Base-by-base conservation (phyloP, 2,888 invertebrate species). In the Branchellion lobata region DNA sequence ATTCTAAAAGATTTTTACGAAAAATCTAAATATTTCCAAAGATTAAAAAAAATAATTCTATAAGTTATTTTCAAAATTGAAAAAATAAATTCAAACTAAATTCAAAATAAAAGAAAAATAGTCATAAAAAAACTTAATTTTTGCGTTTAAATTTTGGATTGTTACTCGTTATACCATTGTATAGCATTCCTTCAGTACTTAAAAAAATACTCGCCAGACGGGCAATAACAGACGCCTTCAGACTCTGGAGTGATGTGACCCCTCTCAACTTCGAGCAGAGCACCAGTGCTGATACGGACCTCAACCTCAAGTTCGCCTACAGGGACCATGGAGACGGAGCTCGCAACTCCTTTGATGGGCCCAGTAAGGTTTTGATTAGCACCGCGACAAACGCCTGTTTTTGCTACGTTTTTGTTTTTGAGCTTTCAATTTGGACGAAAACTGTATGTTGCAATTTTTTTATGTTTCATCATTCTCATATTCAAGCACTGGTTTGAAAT, bases 311-410 rank as follows among this genome's bases (percentile, higher is more conserved):
- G 79, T 87, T 85, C 81, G 84, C 80, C 1, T 78, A 80, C 3
- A 72, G 83, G 1, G 81, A 84, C 36, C 87, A 87, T 78, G 84
- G 85, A 1, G 87, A 87, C 79, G 85, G 85, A 0, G 61, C 65
- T 21, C 79, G 80, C 0, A 85, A 85, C 69, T 82, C 85, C 1
- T 87, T 87, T 82, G 87, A 87, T 80, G 86, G 86, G 11, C 82
- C 81, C 83, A 86, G 87, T 86, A 71, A 68, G 61, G 3, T 40
- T n/a, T n/a, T n/a, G n/a, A n/a, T n/a, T n/a, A n/a, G n/a, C n/a
- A n/a, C n/a, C n/a, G n/a, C n/a, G n/a, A n/a, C n/a, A n/a, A n/a
- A n/a, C n/a, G n/a, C n/a, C 14, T 18, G 8, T 14, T 14, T 29
- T 8, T 36, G 11, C 8, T 31, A 18, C 5, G 8, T 27, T n/a